Base-by-base conservation (phyloP, 1,140 invertebrate genomes). In the Atta texana region DNA sequence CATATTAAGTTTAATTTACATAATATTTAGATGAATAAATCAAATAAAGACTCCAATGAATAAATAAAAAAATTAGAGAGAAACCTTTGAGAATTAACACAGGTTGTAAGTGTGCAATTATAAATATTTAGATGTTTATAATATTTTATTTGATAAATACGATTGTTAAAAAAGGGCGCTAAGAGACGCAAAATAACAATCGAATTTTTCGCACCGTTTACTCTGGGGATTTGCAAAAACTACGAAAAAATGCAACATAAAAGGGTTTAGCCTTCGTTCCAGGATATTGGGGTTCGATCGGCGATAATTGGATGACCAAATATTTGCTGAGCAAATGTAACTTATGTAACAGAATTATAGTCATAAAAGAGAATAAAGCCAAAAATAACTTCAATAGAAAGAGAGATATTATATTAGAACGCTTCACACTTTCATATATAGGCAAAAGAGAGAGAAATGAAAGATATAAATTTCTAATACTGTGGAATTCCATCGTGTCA, bases 221-320 rank as follows among this genome's bases (percentile, higher is more conserved):
- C 74, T 21, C 49, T 0, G 7, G 49, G 76, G 84, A 87, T 53
- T 87, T 55, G n/a, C 31, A 18, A 55, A n/a, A 72, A 24, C 53
- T 24, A 44, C 31, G 51, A 59, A 61, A 51, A 61, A 82, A 31
- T 72, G 7, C 16, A 49, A 14, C 57, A 14, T 39, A 21, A 84
- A 84, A 75, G 69, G 69, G 55, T 74, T 84, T 3, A 10, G 12
- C 39, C 69, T 8, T 28, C 5, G n/a, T 74, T 57, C 39, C 59
- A 12, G 51, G 21, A 44, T 21, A 55, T 86, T 72, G 28, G 75
- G 12, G 21, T 63, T 59, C 6, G 5, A 5, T 34, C 49, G n/a
- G 28, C 34, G 74, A 76, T 90, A 90, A 90, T 80, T 63, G 66
- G 34, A n/a, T 57, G n/a, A 28, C 49, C 86, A 90, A 90, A 90